Base-by-base conservation (phyloP, 2,888 invertebrate genomes). In the Vannuccia rotundouncinata region DNA sequence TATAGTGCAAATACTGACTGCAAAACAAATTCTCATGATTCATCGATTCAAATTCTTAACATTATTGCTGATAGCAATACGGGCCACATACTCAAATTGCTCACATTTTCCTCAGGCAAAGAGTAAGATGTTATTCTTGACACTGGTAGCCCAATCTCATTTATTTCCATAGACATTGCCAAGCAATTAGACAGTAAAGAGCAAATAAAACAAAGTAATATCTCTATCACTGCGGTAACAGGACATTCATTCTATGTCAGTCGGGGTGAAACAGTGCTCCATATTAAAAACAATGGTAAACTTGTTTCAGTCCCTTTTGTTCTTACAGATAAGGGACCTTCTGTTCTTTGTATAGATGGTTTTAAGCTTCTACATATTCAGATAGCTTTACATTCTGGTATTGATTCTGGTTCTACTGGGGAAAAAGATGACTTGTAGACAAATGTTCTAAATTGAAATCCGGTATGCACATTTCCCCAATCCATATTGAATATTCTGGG, bases 1-100 rank as follows among this genome's bases (percentile, higher is more conserved):
- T 17, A 66, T 66, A n/a, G 66, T 66, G 25, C 66, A 66, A 66
- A 66, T 66, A 66, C 66, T 66, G 66, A 66, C 66, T n/a, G 66
- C 25, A 66, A 5, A 22, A 22, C 25, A 66, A 66, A 66, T 66
- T 5, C 66, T n/a, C 10, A 66, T 66, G 10, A 5, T 66, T 66
- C 66, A n/a, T 5, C 66, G 2, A 66, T 66, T 66, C 17, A 66
- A 66, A 66, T 66, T 66, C 22, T 66, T 27, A 66, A 66, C 25
- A 66, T 66, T 66, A 66, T 27, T 66, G 25, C 66, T n/a, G 17
- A 66, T 5, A n/a, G 10, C 25, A 66, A 66, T 66, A 45, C 45
- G 5, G 45, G 45, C 45, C 45, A 45, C 17, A 45, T 45, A 45
- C 45, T 10, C 45, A 45, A 45, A 45, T 45, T 45, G 45, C 45